These are phyloP conservation scores for Channa maculata DNA, from an alignment of 2,113 vertebrate genomes.

Conservation along the genomic window DNA sequence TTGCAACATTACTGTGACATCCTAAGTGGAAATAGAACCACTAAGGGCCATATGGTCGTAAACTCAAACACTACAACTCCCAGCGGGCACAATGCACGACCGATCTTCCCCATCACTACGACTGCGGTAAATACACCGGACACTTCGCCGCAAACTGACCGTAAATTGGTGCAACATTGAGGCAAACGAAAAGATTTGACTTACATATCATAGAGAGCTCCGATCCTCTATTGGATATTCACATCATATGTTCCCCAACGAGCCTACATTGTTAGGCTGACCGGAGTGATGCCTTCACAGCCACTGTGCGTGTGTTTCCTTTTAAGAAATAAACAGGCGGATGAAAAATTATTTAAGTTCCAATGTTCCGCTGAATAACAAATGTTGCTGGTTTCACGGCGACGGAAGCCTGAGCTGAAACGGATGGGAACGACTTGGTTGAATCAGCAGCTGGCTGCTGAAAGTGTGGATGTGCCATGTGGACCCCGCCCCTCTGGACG, in stretches of 20 bases:
- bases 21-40: not conserved
- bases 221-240: not conserved
- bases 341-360: not conserved
- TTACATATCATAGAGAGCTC: constrained; percentile 31
- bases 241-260: constrained; percentile 11
- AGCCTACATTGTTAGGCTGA: not conserved
- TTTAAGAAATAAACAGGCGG: not conserved
- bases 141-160: too few relatives aligned
- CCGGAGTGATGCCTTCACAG: too few relatives aligned
- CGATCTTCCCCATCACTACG: too few relatives aligned
- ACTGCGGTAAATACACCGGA: not conserved
- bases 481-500: constrained; percentile 64
- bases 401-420: constrained; percentile 5
- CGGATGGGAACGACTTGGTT: not conserved
- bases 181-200: not conserved
- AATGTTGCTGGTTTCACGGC: not conserved
- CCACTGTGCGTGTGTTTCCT: too few relatives aligned
- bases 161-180: not conserved
- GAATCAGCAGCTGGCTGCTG: constrained; percentile 13
- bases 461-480: constrained; percentile 26
- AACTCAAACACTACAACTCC: not conserved
- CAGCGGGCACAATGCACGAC: not conserved
- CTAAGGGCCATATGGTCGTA: not conserved
- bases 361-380: accelerated
- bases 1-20: not conserved